Evolutionary conservation across 1,140 invertebrate genomes (phyloP), one percentile per base, ranked within the genome.

Genomic region (Drosophila parvula): DNA sequence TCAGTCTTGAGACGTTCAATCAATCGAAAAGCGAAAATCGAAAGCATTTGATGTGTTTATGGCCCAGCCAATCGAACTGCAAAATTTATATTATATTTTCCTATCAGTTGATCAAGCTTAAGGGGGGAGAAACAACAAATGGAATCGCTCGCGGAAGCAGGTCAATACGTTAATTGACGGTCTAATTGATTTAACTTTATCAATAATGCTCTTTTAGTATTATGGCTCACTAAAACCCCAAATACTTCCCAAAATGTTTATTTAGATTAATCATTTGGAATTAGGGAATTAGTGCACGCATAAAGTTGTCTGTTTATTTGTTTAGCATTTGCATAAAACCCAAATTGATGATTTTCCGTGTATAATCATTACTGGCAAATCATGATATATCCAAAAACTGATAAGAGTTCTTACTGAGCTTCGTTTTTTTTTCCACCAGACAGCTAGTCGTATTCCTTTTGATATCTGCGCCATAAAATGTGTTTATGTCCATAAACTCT

Each of bases 401-500:
- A 74, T 55, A 74, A 63, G 30, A 48, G 4, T 11, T 41, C 38
- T 50, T 74, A 12, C 12, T 22, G 16, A 22, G 22, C 28, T 36
- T 44, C 50, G 22, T 71, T 59, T 44, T 56, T 56, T 71, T 59
- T 5, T 6, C 28, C 3, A 4, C 30, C 30, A 61, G 64, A 51
- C 53, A 18, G 27, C 11, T 34, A 60, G 51, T 63, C 50, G 61
- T 63, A 63, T 80, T 74, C 27, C 18, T 50, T 70, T 70, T 71
- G 60, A 74, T 85, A 63, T 81, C 83, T 74, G 27, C 10, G 22
- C 50, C 47, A 68, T 81, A 79, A 84, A 74, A 36, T 28, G 14
- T 61, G 57, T 36, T 36, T 61, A 36, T 73, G 56, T 69, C 45
- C 41, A 74, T 58, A 85, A 81, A 68, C 16, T 44, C 34, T 36